Percentiles rank a stretch among this genome's conserved stretches.
These are phyloP conservation scores for Diorhabda elongata DNA, from an alignment of 1,140 invertebrate species.

Conservation along the genomic window DNA sequence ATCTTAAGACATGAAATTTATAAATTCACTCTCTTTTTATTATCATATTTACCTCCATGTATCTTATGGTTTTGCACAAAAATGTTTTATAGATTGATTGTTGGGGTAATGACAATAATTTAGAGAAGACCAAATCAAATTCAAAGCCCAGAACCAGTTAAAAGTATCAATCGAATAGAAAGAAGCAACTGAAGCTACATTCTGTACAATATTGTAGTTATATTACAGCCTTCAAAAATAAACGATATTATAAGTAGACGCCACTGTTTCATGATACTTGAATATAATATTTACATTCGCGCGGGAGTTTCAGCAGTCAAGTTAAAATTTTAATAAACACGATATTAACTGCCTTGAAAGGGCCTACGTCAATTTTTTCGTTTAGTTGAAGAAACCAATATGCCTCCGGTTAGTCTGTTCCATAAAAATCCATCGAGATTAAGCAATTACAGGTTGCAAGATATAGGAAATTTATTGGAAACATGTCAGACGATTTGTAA, in stretches of 20 bases:
- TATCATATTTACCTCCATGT: no score
- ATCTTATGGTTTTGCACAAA: no score
- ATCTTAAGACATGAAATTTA: no score
- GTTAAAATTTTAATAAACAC: conserved; percentile 39
- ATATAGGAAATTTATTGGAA: conserved; percentile 8
- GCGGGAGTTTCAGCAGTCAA: conserved; percentile 9
- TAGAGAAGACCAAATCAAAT: no score
- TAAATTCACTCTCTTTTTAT: no score
- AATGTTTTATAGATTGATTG: no score
- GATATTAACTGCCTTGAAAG: conserved; percentile 26
- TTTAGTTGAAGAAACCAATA: conserved; percentile 20
- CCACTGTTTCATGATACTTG: background rate
- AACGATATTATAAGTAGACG: background rate
- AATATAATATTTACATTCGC: background rate
- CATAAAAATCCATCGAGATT: conserved; percentile 5
- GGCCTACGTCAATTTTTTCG: conserved; percentile 4
- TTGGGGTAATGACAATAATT: no score
- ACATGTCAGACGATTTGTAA: background rate
- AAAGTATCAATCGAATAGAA: no score
- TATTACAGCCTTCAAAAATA: background rate
- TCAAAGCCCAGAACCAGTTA: no score
- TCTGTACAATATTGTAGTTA: no score
- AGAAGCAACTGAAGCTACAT: no score
- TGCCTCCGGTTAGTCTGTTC: conserved; percentile 11
- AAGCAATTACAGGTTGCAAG: conserved; percentile 5